phyloP scores from a whole-genome alignment of 2,888 invertebrate genomes.

The Acronicta psi region DNA sequence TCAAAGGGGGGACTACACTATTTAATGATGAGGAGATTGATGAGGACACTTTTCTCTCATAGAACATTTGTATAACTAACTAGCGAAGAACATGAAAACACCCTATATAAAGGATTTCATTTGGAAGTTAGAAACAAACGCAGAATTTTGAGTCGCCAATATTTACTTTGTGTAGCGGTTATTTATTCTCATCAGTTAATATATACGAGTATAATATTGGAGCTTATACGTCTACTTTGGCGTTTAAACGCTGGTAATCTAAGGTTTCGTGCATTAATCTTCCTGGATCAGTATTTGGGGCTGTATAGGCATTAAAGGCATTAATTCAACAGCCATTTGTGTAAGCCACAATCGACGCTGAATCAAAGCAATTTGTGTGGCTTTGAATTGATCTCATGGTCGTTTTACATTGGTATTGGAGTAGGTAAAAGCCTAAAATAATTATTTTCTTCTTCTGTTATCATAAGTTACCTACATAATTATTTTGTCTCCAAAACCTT shows the following conservation, averaged over 20 bases:
- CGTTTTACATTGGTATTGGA: too few relatives aligned
- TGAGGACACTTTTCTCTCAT: conserved; percentile 1
- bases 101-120: conserved; percentile 43
- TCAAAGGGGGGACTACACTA: too few relatives aligned
- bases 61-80: conserved; percentile 1
- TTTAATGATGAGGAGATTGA: too few relatives aligned
- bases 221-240: conserved; percentile 9
- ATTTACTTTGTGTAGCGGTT: conserved; percentile 56
- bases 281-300: neutral
- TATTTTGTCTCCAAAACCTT: too few relatives aligned
- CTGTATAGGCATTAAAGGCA: conserved; percentile 4
- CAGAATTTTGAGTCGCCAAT: conserved; percentile 54
- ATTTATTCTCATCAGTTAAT: conserved; percentile 54
- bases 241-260: conserved; percentile 3
- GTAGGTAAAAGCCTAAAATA: too few relatives aligned
- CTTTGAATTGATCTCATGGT: neutral
- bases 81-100: conserved; percentile 26
- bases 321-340: conserved; percentile 5
- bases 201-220: conserved; percentile 8
- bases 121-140: conserved; percentile 53
- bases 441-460: too few relatives aligned
- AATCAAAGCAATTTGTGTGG: conserved; percentile 4
- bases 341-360: neutral
- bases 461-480: too few relatives aligned
- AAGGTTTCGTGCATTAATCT: conserved; percentile 2